These are phyloP conservation scores for Alfaro cultratus DNA, from an alignment of 2,797 vertebrate genomes.

Conservation along the genomic window DNA sequence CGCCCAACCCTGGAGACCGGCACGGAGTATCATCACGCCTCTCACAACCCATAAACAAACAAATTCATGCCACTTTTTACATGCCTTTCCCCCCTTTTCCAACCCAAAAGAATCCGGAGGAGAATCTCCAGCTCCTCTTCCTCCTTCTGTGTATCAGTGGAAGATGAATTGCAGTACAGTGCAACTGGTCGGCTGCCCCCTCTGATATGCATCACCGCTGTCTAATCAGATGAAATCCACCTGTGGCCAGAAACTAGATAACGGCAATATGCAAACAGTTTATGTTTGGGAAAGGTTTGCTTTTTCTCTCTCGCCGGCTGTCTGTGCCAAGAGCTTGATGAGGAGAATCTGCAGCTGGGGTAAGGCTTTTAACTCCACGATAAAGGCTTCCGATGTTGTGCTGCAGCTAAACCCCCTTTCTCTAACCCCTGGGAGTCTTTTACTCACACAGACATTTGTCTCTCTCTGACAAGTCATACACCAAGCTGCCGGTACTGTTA, in stretches of 20 bases:
- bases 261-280: constrained; percentile 71
- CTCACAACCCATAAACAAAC: constrained; percentile 39
- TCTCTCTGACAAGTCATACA: constrained; percentile 77
- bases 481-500: constrained; percentile 64
- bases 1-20: constrained; percentile 37
- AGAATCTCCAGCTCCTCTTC: constrained; percentile 24
- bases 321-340: constrained; percentile 55
- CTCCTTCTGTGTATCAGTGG: constrained; percentile 45
- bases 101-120: background rate
- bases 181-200: constrained; percentile 60
- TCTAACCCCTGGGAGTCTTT: constrained; percentile 76
- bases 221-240: constrained; percentile 77
- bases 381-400: constrained; percentile 69
- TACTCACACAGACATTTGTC: constrained; percentile 80
- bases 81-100: background rate
- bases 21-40: constrained; percentile 25
- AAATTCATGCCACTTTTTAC: constrained; percentile 9
- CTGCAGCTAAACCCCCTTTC: constrained; percentile 56
- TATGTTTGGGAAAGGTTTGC: constrained; percentile 57
- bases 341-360: constrained; percentile 59
- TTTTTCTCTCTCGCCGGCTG: constrained; percentile 47
- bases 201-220: constrained; percentile 71
- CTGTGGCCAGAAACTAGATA: constrained; percentile 70
- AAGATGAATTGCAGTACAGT: constrained; percentile 69
- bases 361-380: constrained; percentile 70